These are phyloP conservation scores for Zosterops borbonicus DNA, from an alignment of 2,113 vertebrate species.

Conservation along the genomic window DNA sequence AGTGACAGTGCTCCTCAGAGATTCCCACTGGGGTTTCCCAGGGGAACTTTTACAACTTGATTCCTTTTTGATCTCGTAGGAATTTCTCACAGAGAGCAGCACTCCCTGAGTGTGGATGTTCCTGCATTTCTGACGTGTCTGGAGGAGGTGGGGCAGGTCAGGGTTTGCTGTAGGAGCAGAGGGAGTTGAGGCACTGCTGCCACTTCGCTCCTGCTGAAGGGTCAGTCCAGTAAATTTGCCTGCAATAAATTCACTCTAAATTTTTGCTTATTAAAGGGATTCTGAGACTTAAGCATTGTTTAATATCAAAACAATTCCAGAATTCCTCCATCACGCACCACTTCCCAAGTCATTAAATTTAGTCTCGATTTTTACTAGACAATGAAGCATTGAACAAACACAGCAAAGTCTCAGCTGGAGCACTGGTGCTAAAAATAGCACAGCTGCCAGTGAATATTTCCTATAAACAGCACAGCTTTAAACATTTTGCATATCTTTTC, in stretches of 20 bases:
- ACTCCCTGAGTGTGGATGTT: neutral
- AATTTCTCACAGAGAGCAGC: neutral
- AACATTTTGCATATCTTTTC: neutral
- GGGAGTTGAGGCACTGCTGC: neutral
- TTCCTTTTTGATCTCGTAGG: neutral
- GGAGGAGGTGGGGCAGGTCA: neutral
- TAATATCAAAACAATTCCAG: conserved; percentile 50
- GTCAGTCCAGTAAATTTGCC: neutral
- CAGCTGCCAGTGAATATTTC: neutral
- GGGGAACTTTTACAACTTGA: neutral
- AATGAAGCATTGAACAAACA: conserved; percentile 74
- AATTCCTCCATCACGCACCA: conserved; percentile 26
- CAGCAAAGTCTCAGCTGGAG: conserved; percentile 49
- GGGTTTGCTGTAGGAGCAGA: neutral
- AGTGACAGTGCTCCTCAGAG: neutral
- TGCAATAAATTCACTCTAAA: neutral
- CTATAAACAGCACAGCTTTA: conserved; percentile 7
- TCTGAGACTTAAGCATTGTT: conserved; percentile 6
- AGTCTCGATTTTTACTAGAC: conserved; percentile 60
- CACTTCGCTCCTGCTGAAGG: neutral
- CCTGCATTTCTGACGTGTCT: neutral
- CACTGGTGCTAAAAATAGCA: conserved; percentile 64
- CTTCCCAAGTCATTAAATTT: conserved; percentile 57
- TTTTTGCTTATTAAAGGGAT: conserved; percentile 7
- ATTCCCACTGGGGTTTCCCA: neutral